These are phyloP conservation scores for Coturnix japonica DNA, from an alignment of 2,113 vertebrate species.

Conservation along the genomic window DNA sequence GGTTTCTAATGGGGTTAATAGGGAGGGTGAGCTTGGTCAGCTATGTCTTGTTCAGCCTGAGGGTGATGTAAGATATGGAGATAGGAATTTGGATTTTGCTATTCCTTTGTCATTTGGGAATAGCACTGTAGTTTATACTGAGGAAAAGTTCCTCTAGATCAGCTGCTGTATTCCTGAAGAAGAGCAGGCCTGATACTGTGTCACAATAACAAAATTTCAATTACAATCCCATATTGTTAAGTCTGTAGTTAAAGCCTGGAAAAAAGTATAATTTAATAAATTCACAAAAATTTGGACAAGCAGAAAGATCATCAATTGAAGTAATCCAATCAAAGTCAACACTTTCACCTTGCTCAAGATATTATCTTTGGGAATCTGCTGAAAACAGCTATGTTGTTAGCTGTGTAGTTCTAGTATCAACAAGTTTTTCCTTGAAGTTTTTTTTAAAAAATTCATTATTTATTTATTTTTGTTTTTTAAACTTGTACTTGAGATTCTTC, in stretches of 20 bases:
- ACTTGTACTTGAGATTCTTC: background rate
- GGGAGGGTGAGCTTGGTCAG: background rate
- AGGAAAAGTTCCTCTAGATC: background rate
- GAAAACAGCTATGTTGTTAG: background rate
- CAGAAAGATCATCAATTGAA: background rate
- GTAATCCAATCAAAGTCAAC: background rate
- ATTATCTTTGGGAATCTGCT: background rate
- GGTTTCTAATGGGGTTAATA: background rate
- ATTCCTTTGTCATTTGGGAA: background rate
- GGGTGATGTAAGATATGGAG: background rate
- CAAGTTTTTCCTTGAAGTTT: background rate
- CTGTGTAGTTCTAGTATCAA: background rate
- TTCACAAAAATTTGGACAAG: background rate
- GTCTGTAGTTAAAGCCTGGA: background rate
- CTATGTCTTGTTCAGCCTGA: background rate
- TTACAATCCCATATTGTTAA: background rate
- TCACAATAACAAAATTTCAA: accelerated
- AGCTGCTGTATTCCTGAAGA: background rate
- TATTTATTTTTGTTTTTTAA: background rate
- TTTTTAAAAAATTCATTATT: too few relatives aligned
- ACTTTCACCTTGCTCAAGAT: background rate
- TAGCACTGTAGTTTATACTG: background rate
- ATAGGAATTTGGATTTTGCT: background rate
- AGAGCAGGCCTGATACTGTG: background rate
- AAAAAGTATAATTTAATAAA: background rate